A percentile compares a stretch with the other conserved stretches of the same genome.
phyloP scores from a whole-genome alignment of 92 coral and sea anemone genomes.

The Diadumene lineata region DNA sequence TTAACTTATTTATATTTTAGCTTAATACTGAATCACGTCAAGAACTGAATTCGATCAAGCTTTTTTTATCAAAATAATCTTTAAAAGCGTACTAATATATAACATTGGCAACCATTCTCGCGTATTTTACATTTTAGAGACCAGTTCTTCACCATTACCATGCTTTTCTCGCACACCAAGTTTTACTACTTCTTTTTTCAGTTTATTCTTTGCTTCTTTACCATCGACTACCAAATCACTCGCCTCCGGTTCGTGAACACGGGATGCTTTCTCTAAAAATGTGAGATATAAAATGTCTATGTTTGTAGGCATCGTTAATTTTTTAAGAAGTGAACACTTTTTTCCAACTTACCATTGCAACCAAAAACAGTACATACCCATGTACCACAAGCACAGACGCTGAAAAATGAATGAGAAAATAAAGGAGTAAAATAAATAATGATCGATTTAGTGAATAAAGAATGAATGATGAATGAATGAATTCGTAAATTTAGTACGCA shows the following conservation, averaged over 20 bases:
- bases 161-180: slow-evolving; percentile 8
- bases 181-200: slow-evolving; percentile 20
- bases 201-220: slow-evolving; percentile 63
- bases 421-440: too few relatives aligned
- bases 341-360: slow-evolving; percentile 61
- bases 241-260: slow-evolving; percentile 4
- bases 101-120: too few relatives aligned
- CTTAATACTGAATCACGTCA: too few relatives aligned
- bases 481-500: background rate
- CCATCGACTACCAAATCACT: slow-evolving; percentile 61
- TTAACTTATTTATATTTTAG: too few relatives aligned
- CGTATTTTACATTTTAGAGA: background rate
- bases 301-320: background rate
- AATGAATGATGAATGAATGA: too few relatives aligned
- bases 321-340: background rate
- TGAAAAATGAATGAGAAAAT: slow-evolving; percentile 10
- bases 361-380: slow-evolving; percentile 88
- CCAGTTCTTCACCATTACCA: background rate
- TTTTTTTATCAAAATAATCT: too few relatives aligned
- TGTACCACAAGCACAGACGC: slow-evolving; percentile 80
- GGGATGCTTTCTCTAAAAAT: background rate
- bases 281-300: background rate
- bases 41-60: too few relatives aligned
- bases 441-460: too few relatives aligned
- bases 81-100: too few relatives aligned